These are phyloP conservation scores for Martes martes DNA, from an alignment of 2,113 vertebrate species.

Conservation along the genomic window DNA sequence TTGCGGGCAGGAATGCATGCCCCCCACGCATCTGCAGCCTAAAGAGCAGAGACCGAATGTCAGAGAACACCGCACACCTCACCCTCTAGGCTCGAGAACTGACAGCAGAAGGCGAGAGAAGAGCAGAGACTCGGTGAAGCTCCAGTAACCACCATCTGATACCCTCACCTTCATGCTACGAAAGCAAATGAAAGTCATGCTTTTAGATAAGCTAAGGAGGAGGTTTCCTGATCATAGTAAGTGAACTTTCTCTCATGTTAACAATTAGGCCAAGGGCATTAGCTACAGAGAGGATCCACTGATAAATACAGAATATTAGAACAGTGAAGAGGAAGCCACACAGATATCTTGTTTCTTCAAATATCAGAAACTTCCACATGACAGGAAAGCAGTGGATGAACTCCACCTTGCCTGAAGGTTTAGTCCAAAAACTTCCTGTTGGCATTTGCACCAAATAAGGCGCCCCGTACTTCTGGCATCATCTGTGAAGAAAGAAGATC, in stretches of 20 bases:
- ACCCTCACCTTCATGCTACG: background rate
- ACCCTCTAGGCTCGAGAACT: background rate
- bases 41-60: background rate
- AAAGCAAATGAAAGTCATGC: background rate
- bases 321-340: conserved; percentile 31
- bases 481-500: conserved; percentile 84
- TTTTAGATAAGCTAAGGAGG: conserved; percentile 4
- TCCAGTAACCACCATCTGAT: background rate
- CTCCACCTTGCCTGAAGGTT: conserved; percentile 70
- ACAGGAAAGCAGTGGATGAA: conserved; percentile 51
- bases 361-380: background rate
- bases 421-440: conserved; percentile 96
- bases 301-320: conserved; percentile 65
- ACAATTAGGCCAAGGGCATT: conserved; percentile 64
- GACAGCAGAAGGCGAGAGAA: background rate
- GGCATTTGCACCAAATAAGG: conserved; percentile 92
- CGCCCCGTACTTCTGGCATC: conserved; percentile 95
- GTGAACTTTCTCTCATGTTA: conserved; percentile 57
- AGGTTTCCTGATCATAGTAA: conserved; percentile 42
- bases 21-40: background rate
- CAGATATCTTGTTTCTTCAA: background rate
- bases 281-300: conserved; percentile 63
- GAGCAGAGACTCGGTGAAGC: background rate
- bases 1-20: conserved; percentile 49
- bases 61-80: background rate